phyloP scores from a whole-genome alignment of 2,888 invertebrate genomes.

The Heliconius hortense region DNA sequence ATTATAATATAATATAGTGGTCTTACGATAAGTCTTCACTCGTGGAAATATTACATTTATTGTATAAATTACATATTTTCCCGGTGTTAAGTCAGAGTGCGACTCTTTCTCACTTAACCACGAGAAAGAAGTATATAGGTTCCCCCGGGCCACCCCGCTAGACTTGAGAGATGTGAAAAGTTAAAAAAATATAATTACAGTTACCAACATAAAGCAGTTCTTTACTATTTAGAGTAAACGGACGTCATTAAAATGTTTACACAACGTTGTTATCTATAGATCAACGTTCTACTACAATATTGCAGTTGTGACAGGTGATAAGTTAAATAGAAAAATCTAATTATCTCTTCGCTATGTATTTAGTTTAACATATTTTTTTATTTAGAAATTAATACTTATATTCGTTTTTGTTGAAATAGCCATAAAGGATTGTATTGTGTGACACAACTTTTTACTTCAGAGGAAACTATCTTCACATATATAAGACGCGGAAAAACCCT shows the following conservation, averaged over 20 bases:
- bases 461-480: no score
- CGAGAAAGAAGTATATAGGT: neutral
- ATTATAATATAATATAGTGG: no score
- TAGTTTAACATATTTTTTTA: no score
- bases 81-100: neutral
- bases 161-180: neutral
- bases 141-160: neutral
- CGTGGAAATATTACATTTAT: no score
- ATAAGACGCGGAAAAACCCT: no score
- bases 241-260: slow-evolving; percentile 53
- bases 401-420: no score
- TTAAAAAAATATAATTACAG: slow-evolving; percentile 9
- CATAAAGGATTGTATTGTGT: no score
- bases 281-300: slow-evolving; percentile 33
- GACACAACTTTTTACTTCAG: no score
- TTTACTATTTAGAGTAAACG: slow-evolving; percentile 47
- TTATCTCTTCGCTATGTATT: no score
- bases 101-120: neutral
- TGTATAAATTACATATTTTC: no score
- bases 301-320: neutral
- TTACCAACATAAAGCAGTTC: slow-evolving; percentile 34
- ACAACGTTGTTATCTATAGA: slow-evolving; percentile 43
- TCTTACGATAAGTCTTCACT: no score
- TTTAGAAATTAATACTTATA: no score
- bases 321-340: neutral